Evolutionary conservation across 2,888 invertebrate species (phyloP), one percentile per base, ranked within the genome.

Genomic region (Fissipunctia ypsillon): DNA sequence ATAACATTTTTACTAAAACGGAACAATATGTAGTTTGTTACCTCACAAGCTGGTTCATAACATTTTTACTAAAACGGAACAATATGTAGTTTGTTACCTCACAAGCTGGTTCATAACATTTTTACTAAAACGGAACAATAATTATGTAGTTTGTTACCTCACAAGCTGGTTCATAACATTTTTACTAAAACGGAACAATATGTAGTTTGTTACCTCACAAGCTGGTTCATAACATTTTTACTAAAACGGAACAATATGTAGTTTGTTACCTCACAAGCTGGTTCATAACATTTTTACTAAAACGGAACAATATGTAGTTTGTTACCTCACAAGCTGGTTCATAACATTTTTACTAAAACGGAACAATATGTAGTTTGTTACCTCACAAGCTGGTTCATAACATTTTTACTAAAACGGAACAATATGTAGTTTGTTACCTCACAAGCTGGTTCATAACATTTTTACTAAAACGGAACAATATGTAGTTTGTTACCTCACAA

Each of bases 1-100:
- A 66, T 56, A 69, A 59, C 45, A 66, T 66, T 80, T 80, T 82
- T 72, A 31, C 63, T n/a, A n/a, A n/a, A n/a, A n/a, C n/a, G n/a
- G n/a, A n/a, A 57, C 16, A 50, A 68, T 56, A 56, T 28, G 16
- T 66, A 28, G 52, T 77, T 66, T 61, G 12, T 54, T 69, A 69
- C 50, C 59, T 60, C 22, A 50, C 59, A 56, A 79, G 25, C 28
- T 52, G n/a, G 31, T 68, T 65, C 60, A 66, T 56, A 69, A 59
- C 45, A 66, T 66, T 80, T 80, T 82, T 72, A 31, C 63, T n/a
- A n/a, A n/a, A n/a, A n/a, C n/a, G n/a, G n/a, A n/a, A 57, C 16
- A 50, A 68, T 56, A 56, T 28, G 16, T 66, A 28, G 52, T 77
- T 66, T 61, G 12, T 54, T 69, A 69, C 50, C 59, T 60, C 22